These are phyloP conservation scores for Symphodus melops DNA, from an alignment of 2,113 vertebrate species.

Conservation along the genomic window DNA sequence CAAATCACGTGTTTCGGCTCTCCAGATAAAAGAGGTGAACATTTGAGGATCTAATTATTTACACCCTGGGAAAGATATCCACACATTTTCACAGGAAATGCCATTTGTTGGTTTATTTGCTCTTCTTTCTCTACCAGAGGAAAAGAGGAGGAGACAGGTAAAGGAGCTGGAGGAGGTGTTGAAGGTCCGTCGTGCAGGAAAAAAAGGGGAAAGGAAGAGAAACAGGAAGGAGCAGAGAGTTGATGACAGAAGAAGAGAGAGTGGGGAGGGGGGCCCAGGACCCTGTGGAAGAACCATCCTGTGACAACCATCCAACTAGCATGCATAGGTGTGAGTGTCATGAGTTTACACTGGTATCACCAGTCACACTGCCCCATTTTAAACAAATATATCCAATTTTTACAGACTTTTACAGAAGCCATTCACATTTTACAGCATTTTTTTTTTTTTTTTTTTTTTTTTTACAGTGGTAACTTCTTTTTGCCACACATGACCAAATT, in stretches of 20 bases:
- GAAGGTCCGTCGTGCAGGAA: constrained; percentile 77
- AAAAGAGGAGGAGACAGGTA: constrained; percentile 65
- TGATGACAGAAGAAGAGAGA: constrained; percentile 49
- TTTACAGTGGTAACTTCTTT: constrained; percentile 55
- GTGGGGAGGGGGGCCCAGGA: constrained; percentile 18
- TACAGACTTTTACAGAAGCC: constrained; percentile 65
- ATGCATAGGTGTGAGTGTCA: constrained; percentile 83
- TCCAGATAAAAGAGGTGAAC: constrained; percentile 11
- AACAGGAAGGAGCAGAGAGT: constrained; percentile 38
- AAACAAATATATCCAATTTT: constrained; percentile 58
- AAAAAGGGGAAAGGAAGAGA: constrained; percentile 53
- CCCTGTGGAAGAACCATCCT: constrained; percentile 75
- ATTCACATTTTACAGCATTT: constrained; percentile 57
- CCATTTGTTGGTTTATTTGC: constrained; percentile 80
- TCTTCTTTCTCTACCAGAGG: constrained; percentile 77
- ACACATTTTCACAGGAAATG: constrained; percentile 49
- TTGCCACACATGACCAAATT: constrained; percentile 65
- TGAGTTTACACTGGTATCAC: constrained; percentile 51
- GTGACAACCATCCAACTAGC: constrained; percentile 77
- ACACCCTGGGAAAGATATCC: constrained; percentile 41
- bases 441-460: constrained; percentile 41
- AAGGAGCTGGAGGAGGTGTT: constrained; percentile 41
- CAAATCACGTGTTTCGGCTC: constrained; percentile 5
- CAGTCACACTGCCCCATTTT: constrained; percentile 58
- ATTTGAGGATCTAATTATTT: constrained; percentile 55